Percentiles rank a stretch among this genome's conserved stretches.
Evolutionary conservation across 2,113 vertebrate genomes (phyloP).

Genomic region (Taxidea taxus): DNA sequence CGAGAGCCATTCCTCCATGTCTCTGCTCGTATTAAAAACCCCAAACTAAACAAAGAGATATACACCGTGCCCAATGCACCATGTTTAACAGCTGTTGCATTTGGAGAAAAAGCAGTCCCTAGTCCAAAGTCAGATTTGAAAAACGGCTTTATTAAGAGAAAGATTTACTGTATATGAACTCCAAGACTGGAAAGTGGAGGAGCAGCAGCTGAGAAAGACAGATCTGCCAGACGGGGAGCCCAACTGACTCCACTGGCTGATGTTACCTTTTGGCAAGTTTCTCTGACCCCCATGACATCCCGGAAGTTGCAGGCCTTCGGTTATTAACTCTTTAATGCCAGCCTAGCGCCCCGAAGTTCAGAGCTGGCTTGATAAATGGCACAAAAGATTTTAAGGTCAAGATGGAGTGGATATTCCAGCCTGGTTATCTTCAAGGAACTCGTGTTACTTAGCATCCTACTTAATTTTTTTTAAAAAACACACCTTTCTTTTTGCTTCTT

Average conservation of each 20-base stretch:
- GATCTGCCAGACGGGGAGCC: conserved; percentile 31
- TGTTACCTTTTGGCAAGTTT: conserved; percentile 32
- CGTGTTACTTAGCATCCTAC: not conserved
- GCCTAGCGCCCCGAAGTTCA: not conserved
- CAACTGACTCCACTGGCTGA: conserved; percentile 24
- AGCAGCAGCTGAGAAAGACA: conserved; percentile 48
- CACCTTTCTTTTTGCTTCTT: not conserved
- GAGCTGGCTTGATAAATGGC: not conserved
- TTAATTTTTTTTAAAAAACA: not conserved
- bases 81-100: conserved; percentile 70
- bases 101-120: conserved; percentile 67
- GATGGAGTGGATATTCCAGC: too few species aligned
- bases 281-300: not conserved
- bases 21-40: conserved; percentile 52
- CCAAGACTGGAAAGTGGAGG: conserved; percentile 28
- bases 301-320: not conserved
- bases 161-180: conserved; percentile 59
- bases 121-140: conserved; percentile 72
- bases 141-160: conserved; percentile 71
- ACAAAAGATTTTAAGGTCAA: not conserved
- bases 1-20: not conserved
- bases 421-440: not conserved
- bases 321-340: conserved; percentile 6
- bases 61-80: conserved; percentile 51
- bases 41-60: conserved; percentile 68